These are phyloP conservation scores for Drosophila tsacasi DNA, from an alignment of 1,140 invertebrate species.

Conservation along the genomic window DNA sequence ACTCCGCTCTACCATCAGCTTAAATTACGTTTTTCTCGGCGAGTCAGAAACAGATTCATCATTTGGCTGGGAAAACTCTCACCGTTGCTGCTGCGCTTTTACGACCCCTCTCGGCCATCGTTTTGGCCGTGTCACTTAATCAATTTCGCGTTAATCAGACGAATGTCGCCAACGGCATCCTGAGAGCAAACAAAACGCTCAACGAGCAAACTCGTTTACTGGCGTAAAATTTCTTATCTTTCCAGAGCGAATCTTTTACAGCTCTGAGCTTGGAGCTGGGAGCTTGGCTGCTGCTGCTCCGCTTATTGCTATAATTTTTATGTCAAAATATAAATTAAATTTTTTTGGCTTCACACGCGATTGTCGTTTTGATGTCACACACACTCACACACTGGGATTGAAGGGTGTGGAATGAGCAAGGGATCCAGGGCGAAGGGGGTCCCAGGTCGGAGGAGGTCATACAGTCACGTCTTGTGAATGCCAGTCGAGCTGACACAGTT, in stretches of 20 bases:
- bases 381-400: constrained; percentile 35
- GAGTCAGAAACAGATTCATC: constrained; percentile 49
- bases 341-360: constrained; percentile 79
- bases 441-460: constrained; percentile 51
- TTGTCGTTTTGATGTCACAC: constrained; percentile 81
- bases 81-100: constrained; percentile 22
- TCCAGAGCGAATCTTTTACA: constrained; percentile 38
- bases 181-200: constrained; percentile 69
- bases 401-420: constrained; percentile 3
- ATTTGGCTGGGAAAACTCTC: constrained; percentile 25
- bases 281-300: constrained; percentile 20
- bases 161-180: constrained; percentile 75
- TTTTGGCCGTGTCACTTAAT: constrained; percentile 73
- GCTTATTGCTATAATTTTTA: constrained; percentile 83
- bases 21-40: constrained; percentile 39
- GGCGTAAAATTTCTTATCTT: constrained; percentile 63
- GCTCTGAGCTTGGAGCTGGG: constrained; percentile 3
- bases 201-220: constrained; percentile 40
- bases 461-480: constrained; percentile 79
- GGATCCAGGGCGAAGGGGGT: not conserved
- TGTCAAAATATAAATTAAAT: constrained; percentile 84
- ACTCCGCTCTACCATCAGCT: constrained; percentile 15
- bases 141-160: constrained; percentile 81
- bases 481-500: constrained; percentile 81
- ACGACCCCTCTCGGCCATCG: constrained; percentile 34